A percentile compares a stretch with the other conserved stretches of the same genome.
Evolutionary conservation across 1,140 invertebrate species (phyloP).

Genomic region (Brachionus asplanchnoidis): DNA sequence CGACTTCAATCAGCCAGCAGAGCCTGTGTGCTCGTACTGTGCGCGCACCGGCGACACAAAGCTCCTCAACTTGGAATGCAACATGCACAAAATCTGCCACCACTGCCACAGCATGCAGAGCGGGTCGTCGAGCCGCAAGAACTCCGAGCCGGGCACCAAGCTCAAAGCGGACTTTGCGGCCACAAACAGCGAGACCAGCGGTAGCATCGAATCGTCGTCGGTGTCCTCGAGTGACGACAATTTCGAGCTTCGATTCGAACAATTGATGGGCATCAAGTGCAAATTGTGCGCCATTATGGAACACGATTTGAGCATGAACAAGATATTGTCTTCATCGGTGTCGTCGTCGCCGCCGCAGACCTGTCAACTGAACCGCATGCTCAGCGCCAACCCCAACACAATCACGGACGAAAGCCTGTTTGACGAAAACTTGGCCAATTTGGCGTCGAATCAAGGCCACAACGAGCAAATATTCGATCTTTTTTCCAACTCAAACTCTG

Average conservation of each 20-base stretch:
- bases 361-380: not conserved
- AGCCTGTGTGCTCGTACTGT: not conserved
- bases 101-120: not conserved
- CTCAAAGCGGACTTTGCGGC: not conserved
- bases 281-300: not conserved
- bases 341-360: not conserved
- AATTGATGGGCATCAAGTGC: not conserved
- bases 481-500: constrained; percentile 25
- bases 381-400: not conserved
- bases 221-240: constrained; percentile 21
- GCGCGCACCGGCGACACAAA: not conserved
- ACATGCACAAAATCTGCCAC: not conserved
- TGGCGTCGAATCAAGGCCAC: not conserved
- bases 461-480: constrained; percentile 11
- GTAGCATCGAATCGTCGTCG: constrained; percentile 32
- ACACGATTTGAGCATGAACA: not conserved
- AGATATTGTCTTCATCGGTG: not conserved
- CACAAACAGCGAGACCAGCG: not conserved
- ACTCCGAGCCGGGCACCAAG: not conserved
- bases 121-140: constrained; percentile 11
- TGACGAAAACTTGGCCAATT: not conserved
- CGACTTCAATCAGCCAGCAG: not conserved
- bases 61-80: not conserved
- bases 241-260: constrained; percentile 27
- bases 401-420: constrained; percentile 2